Percentiles rank a stretch among this genome's conserved stretches.
These are phyloP conservation scores for Rhynchomys soricoides DNA, from an alignment of 2,113 vertebrate genomes.

Conservation along the genomic window DNA sequence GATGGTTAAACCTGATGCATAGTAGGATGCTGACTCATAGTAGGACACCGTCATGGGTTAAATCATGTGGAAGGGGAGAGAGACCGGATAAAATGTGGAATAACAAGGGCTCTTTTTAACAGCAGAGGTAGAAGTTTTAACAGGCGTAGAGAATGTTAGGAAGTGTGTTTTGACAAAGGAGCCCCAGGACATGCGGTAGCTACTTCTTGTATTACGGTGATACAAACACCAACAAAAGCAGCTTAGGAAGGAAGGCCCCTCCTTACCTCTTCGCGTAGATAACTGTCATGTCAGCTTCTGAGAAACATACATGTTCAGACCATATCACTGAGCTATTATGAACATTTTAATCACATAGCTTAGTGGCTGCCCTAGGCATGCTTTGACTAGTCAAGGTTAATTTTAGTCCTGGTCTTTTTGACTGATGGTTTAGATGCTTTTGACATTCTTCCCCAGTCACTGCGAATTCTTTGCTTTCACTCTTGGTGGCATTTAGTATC, in stretches of 20 bases:
- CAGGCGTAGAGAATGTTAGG: neutral
- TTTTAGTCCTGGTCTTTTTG: neutral
- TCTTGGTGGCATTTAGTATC: neutral
- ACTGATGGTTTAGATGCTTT: neutral
- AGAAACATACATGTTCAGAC: neutral
- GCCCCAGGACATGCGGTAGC: neutral
- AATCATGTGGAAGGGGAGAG: neutral
- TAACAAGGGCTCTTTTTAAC: neutral
- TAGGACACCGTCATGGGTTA: accelerated
- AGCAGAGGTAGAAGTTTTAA: neutral
- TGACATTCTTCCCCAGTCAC: neutral
- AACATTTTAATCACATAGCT: neutral
- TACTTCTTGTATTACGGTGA: neutral
- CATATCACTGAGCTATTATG: accelerated
- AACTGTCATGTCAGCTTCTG: neutral
- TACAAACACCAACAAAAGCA: neutral
- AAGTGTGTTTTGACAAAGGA: neutral
- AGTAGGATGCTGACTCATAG: accelerated
- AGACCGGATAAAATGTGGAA: neutral
- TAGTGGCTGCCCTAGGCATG: neutral
- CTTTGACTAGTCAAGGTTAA: neutral
- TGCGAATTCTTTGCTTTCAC: neutral
- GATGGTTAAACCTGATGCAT: neutral
- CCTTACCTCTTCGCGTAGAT: neutral
- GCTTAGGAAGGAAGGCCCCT: neutral